These are phyloP conservation scores for Cryptoleucopteryx plumbea DNA, from an alignment of 2,113 vertebrate species.

Conservation along the genomic window DNA sequence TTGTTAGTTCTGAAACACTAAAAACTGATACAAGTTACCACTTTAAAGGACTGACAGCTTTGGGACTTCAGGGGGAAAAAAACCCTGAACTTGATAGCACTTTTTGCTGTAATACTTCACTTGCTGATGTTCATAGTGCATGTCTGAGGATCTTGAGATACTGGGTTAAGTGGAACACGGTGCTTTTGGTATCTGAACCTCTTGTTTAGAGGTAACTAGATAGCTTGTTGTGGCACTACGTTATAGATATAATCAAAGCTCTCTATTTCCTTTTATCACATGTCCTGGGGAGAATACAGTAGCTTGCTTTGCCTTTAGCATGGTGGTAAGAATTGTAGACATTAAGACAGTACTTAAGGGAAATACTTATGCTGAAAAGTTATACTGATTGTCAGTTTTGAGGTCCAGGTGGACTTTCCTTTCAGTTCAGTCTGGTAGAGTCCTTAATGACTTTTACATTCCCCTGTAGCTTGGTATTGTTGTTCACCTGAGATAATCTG, in stretches of 20 bases:
- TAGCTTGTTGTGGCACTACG: neutral
- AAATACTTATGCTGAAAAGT: neutral
- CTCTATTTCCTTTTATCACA: neutral
- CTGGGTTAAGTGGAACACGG: neutral
- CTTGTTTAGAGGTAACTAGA: neutral
- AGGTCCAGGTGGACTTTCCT: neutral
- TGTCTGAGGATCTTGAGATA: neutral
- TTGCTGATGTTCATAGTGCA: neutral
- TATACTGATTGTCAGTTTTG: accelerated
- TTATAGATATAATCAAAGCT: accelerated
- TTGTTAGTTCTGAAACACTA: neutral
- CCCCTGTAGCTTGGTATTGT: neutral
- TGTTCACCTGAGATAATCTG: neutral
- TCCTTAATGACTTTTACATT: neutral
- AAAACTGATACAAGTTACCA: neutral
- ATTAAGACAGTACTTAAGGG: neutral
- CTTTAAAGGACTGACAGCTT: neutral
- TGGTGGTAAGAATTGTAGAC: neutral
- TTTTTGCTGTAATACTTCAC: neutral
- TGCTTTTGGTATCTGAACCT: neutral
- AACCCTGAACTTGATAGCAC: accelerated
- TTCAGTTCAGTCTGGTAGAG: neutral
- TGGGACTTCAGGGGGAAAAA: accelerated
- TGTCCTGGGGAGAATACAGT: neutral
- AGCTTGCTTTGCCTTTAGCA: neutral